Evolutionary conservation across 2,797 vertebrate species (phyloP).

Genomic region (Pipistrellus pygmaeus): DNA sequence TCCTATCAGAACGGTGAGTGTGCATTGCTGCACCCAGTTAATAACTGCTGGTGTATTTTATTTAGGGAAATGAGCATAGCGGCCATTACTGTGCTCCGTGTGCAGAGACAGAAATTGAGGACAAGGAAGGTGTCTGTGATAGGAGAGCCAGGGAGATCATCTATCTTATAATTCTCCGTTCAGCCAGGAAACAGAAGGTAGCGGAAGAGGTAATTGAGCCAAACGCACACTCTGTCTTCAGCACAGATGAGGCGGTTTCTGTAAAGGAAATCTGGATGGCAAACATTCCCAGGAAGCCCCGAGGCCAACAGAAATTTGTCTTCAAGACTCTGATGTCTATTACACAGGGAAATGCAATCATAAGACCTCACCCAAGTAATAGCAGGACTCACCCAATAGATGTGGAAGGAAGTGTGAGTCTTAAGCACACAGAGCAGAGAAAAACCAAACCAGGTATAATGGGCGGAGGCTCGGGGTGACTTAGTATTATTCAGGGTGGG

Average conservation of each 20-base stretch:
- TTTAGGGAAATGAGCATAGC: background rate
- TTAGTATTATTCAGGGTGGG: background rate
- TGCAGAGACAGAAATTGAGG: slow-evolving; percentile 13
- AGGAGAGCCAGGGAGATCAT: background rate
- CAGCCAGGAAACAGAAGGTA: background rate
- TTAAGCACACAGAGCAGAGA: background rate
- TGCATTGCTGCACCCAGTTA: slow-evolving; percentile 29
- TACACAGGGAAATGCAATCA: background rate
- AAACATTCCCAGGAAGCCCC: background rate
- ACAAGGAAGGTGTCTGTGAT: background rate
- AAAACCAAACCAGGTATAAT: background rate
- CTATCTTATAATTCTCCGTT: background rate
- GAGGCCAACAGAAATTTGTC: background rate
- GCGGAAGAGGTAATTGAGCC: background rate
- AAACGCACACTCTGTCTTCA: background rate
- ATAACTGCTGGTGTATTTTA: slow-evolving; percentile 26
- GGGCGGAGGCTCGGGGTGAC: background rate
- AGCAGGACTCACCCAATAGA: background rate
- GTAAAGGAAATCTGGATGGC: background rate
- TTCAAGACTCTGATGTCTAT: background rate
- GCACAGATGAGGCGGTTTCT: background rate
- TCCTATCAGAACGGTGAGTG: background rate
- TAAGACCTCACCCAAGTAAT: background rate
- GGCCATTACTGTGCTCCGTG: background rate
- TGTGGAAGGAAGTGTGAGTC: background rate